Evolutionary conservation across 2,113 vertebrate species (phyloP), one percentile per base, ranked within the genome.

Genomic region (Leucopsar rothschildi): DNA sequence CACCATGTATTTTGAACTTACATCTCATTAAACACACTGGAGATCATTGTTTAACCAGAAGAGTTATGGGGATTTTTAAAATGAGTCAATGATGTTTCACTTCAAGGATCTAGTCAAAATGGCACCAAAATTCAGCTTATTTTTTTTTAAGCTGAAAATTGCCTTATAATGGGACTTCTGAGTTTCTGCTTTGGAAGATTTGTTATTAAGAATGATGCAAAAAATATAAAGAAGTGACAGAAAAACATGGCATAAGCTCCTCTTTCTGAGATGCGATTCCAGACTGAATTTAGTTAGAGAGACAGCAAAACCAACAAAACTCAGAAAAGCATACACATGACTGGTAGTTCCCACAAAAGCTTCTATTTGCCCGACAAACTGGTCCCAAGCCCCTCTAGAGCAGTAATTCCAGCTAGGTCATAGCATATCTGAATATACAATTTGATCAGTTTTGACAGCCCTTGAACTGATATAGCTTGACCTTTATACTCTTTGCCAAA

Each of bases 351-450:
- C 44, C 71, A 73, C 10, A 7, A 25, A 92, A 93, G n/a, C 68
- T 88, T 89, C 61, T 75, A 21, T 81, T 88, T 82, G 49, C 78
- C 66, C 79, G 66, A 93, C 44, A 93, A 85, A 92, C 40, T 23
- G 31, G 19, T 89, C 56, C 78, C 42, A 49, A 53, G 40, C 65
- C 56, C 57, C 82, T 82, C 23, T 57, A 33, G 35, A 95, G 68
- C 70, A 92, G 60, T 56, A 86, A 93, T 91, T 96, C 87, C 80
- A 96, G 94, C 93, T 96, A 95, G 93, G 97, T 97, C 97, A 97
- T 97, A 96, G 97, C 95, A 97, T 94, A 92, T 97, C 97, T 96
- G 96, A 95, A 96, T 97, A 97, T 5, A 92, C 86, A 97, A 97
- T 96, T 93, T 90, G 87, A 97, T 96, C 70, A 44, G 65, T 96